Base-by-base conservation (phyloP, 2,797 vertebrate species). In the Oreochromis mossambicus region DNA sequence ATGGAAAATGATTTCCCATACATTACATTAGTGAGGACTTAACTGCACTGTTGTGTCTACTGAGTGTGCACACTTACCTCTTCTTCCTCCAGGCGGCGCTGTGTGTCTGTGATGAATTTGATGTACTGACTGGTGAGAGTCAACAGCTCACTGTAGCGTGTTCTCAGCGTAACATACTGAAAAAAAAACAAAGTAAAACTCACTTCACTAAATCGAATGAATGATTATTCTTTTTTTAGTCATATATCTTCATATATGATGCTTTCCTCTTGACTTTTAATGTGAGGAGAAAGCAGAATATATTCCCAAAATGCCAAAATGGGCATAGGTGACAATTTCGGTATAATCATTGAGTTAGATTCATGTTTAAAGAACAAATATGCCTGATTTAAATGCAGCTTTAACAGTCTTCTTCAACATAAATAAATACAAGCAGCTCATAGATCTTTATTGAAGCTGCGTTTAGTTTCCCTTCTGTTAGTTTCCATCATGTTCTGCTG, bases 91-190 rank as follows among this genome's bases (percentile, higher is more conserved):
- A 98, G 96, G 85, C 98, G 97, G 77, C 96, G 95, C 89, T 97
- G 95, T 0, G 97, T 96, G 61, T 98, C 97, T 0, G 92, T 95
- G 94, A 99, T 98, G 94, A 98, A 98, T 87, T 96, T 98, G 82
- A 99, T 96, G 94, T 98, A 99, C 93, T 99, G 98, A 88, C 95
- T 97, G 8, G 96, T 98, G 79, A 99, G 97, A 0, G 97, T 99
- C 94, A 97, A 96, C 92, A 99, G 96, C 91, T 99, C 98, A 1
- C 98, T 99, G 96, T 98, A 99, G 87, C 95, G 97, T 0, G 97
- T 99, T 70, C 98, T 96, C 84, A 99, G 93, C 3, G 97, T 97
- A 19, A 99, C 98, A 1, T 98, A 99, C 98, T 99, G 92, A 3
- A 94, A 92, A 19, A 19, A 21, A 88, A 19, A 88, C 1, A 41